Percentiles rank a stretch among this genome's conserved stretches.
Conservation (phyloP, 2,113 vertebrate species). For the Gymnocephalus cernua region DNA sequence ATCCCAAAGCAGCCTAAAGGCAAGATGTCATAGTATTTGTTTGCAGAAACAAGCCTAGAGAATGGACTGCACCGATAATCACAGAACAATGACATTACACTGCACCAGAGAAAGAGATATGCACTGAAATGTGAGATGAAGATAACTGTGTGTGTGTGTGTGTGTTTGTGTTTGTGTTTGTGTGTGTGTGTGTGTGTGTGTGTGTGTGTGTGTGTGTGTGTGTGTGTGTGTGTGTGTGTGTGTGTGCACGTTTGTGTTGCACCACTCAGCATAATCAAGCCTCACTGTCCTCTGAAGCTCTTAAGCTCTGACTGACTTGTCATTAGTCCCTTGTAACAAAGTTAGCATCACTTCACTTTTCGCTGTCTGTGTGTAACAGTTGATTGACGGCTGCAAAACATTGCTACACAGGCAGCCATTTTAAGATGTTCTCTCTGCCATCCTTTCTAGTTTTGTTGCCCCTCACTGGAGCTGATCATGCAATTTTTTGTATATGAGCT, state of each 20-base stretch:
- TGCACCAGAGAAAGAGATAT: neutral
- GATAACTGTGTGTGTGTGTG: neutral
- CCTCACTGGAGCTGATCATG: no score
- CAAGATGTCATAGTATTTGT: neutral
- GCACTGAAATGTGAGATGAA: neutral
- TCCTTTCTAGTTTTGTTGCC: neutral
- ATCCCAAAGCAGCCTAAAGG: conserved; percentile 41
- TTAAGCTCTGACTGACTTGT: neutral
- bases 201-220: no score
- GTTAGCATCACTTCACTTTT: neutral
- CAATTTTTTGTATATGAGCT: no score
- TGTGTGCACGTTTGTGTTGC: no score
- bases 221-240: no score
- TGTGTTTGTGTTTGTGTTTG: neutral
- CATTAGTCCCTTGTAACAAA: neutral
- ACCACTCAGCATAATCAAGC: conserved; percentile 17
- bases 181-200: no score
- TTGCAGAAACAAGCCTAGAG: conserved; percentile 20
- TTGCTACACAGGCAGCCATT: neutral
- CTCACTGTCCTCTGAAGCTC: neutral
- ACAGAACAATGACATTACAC: neutral
- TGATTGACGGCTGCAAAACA: neutral
- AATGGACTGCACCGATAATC: conserved; percentile 18
- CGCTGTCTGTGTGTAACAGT: neutral
- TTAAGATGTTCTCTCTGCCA: neutral